Conservation (phyloP, 2,888 invertebrate genomes). For the Anarsia innoxiella region DNA sequence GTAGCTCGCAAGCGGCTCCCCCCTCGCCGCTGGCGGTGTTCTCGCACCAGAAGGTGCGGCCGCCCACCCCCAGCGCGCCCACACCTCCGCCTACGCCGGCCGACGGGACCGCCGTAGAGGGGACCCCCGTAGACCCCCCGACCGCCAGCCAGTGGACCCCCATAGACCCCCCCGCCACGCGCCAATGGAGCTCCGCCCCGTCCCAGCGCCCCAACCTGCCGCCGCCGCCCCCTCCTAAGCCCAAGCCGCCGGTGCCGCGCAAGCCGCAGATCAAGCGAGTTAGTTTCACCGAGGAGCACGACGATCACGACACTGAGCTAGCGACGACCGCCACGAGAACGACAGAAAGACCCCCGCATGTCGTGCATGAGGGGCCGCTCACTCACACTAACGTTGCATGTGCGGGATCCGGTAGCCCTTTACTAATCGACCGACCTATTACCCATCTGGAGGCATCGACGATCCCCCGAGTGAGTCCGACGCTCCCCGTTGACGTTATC, state of each 20-base stretch:
- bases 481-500: conserved; percentile 62
- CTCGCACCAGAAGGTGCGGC: conserved; percentile 48
- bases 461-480: conserved; percentile 42
- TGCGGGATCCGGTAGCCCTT: conserved; percentile 45
- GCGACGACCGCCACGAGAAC: conserved; percentile 38
- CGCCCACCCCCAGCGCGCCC: conserved; percentile 21
- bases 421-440: conserved; percentile 57
- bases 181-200: conserved; percentile 27
- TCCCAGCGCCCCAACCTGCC: conserved; percentile 35
- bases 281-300: conserved; percentile 62
- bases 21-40: conserved; percentile 57
- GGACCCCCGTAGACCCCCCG: conserved; percentile 35
- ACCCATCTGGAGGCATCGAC: conserved; percentile 44
- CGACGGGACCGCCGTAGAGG: too few species aligned
- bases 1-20: conserved; percentile 54
- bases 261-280: conserved; percentile 69
- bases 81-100: conserved; percentile 23
- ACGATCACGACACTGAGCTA: conserved; percentile 38
- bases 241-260: conserved; percentile 65
- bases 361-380: conserved; percentile 41
- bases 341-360: conserved; percentile 38
- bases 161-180: conserved; percentile 26
- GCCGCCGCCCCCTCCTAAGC: conserved; percentile 54
- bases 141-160: conserved; percentile 29
- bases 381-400: conserved; percentile 68